Evolutionary conservation across 1,140 invertebrate genomes (phyloP).

Genomic region (Asobara japonica): DNA sequence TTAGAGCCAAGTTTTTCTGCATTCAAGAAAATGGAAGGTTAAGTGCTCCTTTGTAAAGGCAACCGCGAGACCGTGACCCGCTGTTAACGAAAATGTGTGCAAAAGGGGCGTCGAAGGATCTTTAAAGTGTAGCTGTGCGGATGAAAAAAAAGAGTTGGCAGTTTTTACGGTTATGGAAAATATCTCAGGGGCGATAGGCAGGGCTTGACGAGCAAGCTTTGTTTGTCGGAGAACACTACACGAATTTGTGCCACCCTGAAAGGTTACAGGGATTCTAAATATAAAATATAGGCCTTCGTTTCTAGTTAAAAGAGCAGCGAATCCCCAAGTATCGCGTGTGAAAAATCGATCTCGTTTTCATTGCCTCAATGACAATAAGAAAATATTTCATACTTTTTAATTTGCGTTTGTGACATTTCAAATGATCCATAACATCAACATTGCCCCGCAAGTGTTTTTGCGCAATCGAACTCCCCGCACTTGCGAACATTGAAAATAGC

Average conservation of each 20-base stretch:
- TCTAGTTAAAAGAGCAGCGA: slow-evolving; percentile 14
- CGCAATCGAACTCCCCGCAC: too few species aligned
- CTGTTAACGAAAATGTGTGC: slow-evolving; percentile 9
- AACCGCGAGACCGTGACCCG: slow-evolving; percentile 21
- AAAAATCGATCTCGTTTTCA: too few species aligned
- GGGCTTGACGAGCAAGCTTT: background rate
- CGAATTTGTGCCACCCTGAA: slow-evolving; percentile 27
- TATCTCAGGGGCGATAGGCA: background rate
- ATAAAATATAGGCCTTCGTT: slow-evolving; percentile 24
- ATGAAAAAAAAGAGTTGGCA: background rate
- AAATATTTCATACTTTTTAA: too few species aligned
- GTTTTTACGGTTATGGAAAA: background rate
- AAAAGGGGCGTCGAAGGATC: background rate
- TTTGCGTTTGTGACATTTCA: background rate
- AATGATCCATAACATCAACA: background rate
- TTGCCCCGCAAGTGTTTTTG: too few species aligned
- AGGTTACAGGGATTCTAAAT: slow-evolving; percentile 23
- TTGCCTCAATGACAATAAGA: background rate
- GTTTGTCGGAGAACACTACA: slow-evolving; percentile 20
- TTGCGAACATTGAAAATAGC: too few species aligned
- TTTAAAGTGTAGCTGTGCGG: background rate
- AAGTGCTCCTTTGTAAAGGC: slow-evolving; percentile 18
- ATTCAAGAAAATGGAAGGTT: slow-evolving; percentile 21
- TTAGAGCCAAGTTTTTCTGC: slow-evolving; percentile 21
- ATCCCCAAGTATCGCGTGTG: too few species aligned